A percentile compares a stretch with the other conserved stretches of the same genome.
Evolutionary conservation across 2,797 vertebrate species (phyloP).

Genomic region (Sparidentex hasta): DNA sequence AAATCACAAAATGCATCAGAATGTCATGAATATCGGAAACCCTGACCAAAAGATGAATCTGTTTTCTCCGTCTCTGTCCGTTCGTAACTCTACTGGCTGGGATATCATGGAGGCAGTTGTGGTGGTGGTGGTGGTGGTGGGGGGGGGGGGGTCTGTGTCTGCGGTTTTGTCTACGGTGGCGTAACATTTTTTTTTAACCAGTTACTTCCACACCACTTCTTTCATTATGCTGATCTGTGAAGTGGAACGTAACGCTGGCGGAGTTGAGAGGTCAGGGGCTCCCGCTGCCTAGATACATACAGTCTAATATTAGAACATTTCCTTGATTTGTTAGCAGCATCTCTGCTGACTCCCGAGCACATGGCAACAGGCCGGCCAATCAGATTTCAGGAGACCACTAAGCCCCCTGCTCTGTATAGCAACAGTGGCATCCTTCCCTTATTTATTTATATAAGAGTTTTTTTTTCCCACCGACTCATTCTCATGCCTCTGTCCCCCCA

Average conservation of each 20-base stretch:
- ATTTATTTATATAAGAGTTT: slow-evolving; percentile 84
- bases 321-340: slow-evolving; percentile 86
- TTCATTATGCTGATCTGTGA: slow-evolving; percentile 82
- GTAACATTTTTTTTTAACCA: slow-evolving; percentile 72
- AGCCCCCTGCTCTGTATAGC: slow-evolving; percentile 83
- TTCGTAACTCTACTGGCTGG: slow-evolving; percentile 55
- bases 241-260: slow-evolving; percentile 76
- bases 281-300: slow-evolving; percentile 87
- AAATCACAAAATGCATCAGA: not conserved
- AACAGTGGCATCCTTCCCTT: slow-evolving; percentile 84
- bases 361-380: slow-evolving; percentile 83
- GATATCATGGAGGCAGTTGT: slow-evolving; percentile 22
- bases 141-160: slow-evolving; percentile 42
- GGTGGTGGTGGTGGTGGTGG: slow-evolving; percentile 19
- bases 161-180: slow-evolving; percentile 64
- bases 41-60: not conserved
- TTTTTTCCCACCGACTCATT: slow-evolving; percentile 76
- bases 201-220: slow-evolving; percentile 80
- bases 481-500: slow-evolving; percentile 74
- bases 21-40: slow-evolving; percentile 2
- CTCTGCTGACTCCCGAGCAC: slow-evolving; percentile 83
- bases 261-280: slow-evolving; percentile 84
- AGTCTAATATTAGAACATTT: slow-evolving; percentile 89
- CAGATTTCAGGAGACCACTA: slow-evolving; percentile 80
- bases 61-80: slow-evolving; percentile 5